Evolutionary conservation across 64 coral and sea anemone species (phyloP), one percentile per base, ranked within the genome.

Genomic region (Astreopora myriophthalma): DNA sequence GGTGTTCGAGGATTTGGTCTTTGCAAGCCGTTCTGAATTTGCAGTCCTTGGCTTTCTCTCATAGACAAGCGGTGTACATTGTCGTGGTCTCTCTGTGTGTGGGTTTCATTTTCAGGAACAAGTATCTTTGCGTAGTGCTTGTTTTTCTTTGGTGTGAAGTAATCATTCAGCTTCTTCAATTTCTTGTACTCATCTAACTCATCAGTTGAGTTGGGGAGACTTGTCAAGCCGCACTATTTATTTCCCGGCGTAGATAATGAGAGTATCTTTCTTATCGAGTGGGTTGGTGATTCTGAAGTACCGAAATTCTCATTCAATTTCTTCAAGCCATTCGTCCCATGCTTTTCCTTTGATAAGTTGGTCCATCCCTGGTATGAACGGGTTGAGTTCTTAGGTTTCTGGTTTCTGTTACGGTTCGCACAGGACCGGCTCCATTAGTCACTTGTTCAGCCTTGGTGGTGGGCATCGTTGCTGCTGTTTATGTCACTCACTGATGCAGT

Each of bases 181-280:
- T 85, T 85, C 5, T 14, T 8, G 83, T 86, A 48, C 16, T 38
- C 34, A 42, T 69, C 22, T 24, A 2, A 20, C n/a, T 42, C 83
- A 26, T 70, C 63, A 40, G 66, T 69, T 13, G 65, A 37, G 44
- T 69, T 38, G 20, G 39, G 38, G 20, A 86, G 33, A 39, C 83
- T 51, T 51, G 33, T 27, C 83, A 38, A 86, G n/a, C 16, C 83
- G 32, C 42, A 61, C 83, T 19, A 86, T 86, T 70, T 70, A 23
- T 39, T 86, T 86, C 39, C 83, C 65, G 34, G 36, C 63, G 40
- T 86, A 86, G 26, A 86, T 86, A 34, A 86, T 71, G 30, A 86
- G 39, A 69, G 65, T 61, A 86, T 86, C 83, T 80, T 52, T 80
- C 48, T 86, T 86, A 35, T 86, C 62, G 33, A 85, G 14, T 2